Evolutionary conservation across 2,888 invertebrate genomes (phyloP), one percentile per base, ranked within the genome.

Genomic region (Lasioglossum marginatum): DNA sequence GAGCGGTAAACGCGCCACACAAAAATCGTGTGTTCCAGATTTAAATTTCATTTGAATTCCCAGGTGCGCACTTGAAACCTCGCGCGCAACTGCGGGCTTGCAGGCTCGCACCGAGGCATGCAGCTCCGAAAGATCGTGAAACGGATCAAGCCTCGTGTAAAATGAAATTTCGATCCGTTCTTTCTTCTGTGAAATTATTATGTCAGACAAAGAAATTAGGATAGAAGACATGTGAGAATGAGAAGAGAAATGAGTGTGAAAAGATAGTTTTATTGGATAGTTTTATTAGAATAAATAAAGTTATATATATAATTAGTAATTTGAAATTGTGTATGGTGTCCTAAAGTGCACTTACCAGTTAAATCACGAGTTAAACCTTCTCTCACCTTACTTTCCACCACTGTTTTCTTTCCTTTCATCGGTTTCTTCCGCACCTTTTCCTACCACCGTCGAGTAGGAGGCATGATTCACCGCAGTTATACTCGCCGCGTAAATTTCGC

Each of bases 91-190:
- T 60, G 34, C 23, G 10, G 10, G n/a, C 52, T 52, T 52, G 52
- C 23, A 23, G 10, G 52, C 52, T 52, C 10, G 23, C 52, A 52
- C 23, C 52, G 52, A 52, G 23, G 10, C 52, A 23, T 52, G n/a
- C 52, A 52, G 10, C n/a, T 52, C 52, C 23, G 23, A 73, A 72
- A 43, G 76, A 43, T n/a, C 68, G 66, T 57, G 23, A 79, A 86
- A 63, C 78, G 80, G 74, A 87, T 78, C 83, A 74, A 68, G 60
- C 71, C 82, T 83, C 66, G 72, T 77, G 82, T 81, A 82, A 89
- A 89, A 89, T 90, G 82, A 83, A 88, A 85, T 87, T 77, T 84
- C 81, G 57, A 76, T 85, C 78, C 77, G 79, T 83, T 72, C 82
- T 86, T 82, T 86, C 63, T 43, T 12, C 60, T 34, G 57, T 34